Conservation (phyloP, 2,888 invertebrate species). For the Isotomurus palustris region DNA sequence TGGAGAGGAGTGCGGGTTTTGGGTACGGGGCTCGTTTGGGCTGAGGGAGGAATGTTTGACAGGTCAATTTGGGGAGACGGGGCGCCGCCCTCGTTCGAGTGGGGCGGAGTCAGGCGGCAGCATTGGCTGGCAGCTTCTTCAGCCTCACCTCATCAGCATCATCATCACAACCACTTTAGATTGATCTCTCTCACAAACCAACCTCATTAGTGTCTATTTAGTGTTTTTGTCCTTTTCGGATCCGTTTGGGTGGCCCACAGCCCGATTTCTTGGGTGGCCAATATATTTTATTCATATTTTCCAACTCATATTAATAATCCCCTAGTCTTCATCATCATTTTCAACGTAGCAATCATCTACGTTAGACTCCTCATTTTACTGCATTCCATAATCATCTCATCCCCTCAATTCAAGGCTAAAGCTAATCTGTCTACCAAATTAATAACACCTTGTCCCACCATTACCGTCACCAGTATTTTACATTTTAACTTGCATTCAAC, state of each 20-base stretch:
- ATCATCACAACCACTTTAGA: background rate
- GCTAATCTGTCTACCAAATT: background rate
- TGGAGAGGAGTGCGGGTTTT: background rate
- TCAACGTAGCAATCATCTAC: no score
- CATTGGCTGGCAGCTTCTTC: slow-evolving; percentile 38
- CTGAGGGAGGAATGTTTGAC: slow-evolving; percentile 45
- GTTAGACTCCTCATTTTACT: background rate
- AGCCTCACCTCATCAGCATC: background rate
- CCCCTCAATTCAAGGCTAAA: background rate
- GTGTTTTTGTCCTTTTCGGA: slow-evolving; percentile 44
- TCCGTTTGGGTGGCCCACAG: slow-evolving; percentile 44
- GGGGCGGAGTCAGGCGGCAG: slow-evolving; percentile 40
- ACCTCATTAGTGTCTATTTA: slow-evolving; percentile 47
- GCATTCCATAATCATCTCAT: slow-evolving; percentile 3
- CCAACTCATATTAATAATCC: background rate
- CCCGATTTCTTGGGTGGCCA: slow-evolving; percentile 44
- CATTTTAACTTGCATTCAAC: background rate
- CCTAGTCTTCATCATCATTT: no score
- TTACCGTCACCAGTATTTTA: slow-evolving; percentile 3
- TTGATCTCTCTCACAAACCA: slow-evolving; percentile 17
- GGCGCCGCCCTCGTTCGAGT: slow-evolving; percentile 44
- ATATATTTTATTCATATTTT: slow-evolving; percentile 13
- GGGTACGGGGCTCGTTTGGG: background rate
- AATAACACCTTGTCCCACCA: slow-evolving; percentile 5
- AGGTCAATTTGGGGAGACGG: slow-evolving; percentile 46